These are phyloP conservation scores for Idaea straminata DNA, from an alignment of 2,888 invertebrate species.

Conservation along the genomic window DNA sequence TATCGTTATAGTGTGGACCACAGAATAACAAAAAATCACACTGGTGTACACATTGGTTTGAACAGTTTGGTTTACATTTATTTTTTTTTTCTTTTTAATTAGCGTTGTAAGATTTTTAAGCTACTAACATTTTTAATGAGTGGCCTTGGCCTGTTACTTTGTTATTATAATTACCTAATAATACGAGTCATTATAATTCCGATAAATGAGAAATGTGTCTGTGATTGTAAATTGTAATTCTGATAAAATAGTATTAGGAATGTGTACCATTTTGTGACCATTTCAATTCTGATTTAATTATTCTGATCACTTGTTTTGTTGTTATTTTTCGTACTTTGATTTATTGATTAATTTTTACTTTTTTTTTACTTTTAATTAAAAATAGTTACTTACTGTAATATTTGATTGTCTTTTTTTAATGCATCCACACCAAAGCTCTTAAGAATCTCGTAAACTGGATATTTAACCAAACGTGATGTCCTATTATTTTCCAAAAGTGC, in stretches of 20 bases:
- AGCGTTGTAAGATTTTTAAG: neutral
- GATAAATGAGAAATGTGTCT: neutral
- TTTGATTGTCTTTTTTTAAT: too few species aligned
- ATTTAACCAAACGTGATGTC: too few species aligned
- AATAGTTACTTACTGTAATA: neutral
- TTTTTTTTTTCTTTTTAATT: neutral
- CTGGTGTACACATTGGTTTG: too few species aligned
- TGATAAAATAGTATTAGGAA: neutral
- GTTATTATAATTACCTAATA: neutral
- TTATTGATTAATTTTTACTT: neutral
- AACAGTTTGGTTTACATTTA: too few species aligned
- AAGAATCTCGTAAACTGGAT: too few species aligned
- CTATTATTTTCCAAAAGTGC: too few species aligned
- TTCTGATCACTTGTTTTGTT: neutral
- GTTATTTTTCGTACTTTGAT: neutral
- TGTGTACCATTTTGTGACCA: neutral
- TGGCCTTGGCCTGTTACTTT: neutral
- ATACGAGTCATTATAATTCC: neutral
- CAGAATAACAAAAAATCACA: too few species aligned
- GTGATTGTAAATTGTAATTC: neutral
- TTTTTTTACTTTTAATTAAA: neutral
- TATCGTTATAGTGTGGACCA: too few species aligned
- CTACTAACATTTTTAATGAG: neutral
- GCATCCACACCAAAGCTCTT: too few species aligned
- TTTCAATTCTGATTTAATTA: neutral